A percentile compares a stretch with the other conserved stretches of the same genome.
These are phyloP conservation scores for Leptoteleia sp. DNA, from an alignment of 1,140 invertebrate genomes.

Conservation along the genomic window DNA sequence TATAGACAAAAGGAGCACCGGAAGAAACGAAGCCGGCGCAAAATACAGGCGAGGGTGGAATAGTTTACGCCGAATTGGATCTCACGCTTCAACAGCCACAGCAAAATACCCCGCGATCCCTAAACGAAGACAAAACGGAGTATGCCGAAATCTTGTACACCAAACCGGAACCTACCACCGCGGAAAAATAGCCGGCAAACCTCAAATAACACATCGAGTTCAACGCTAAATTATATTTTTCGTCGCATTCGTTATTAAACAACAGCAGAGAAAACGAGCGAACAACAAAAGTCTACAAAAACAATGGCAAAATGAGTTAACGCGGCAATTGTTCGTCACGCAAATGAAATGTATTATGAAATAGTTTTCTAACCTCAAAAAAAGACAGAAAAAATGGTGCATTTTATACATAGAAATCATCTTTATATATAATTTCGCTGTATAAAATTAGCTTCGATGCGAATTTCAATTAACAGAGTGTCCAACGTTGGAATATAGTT, in stretches of 20 bases:
- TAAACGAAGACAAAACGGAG: slow-evolving; percentile 81
- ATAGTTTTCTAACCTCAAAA: not conserved
- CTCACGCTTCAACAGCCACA: slow-evolving; percentile 77
- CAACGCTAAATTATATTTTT: slow-evolving; percentile 10
- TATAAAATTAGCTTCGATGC: slow-evolving; percentile 43
- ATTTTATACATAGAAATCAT: slow-evolving; percentile 35
- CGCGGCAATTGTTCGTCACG: too few relatives aligned
- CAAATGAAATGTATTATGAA: too few relatives aligned
- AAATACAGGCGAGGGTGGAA: slow-evolving; percentile 73
- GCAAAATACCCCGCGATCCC: slow-evolving; percentile 71
- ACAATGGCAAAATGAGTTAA: not conserved
- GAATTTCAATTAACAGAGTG: too few relatives aligned
- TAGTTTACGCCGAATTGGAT: slow-evolving; percentile 83
- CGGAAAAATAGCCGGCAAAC: slow-evolving; percentile 67
- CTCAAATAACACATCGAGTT: slow-evolving; percentile 27
- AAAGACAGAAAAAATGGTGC: slow-evolving; percentile 35
- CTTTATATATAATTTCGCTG: slow-evolving; percentile 42
- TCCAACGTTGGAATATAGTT: too few relatives aligned
- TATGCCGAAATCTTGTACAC: slow-evolving; percentile 82
- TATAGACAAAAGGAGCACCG: slow-evolving; percentile 41
- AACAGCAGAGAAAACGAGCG: not conserved
- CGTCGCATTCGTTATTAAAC: slow-evolving; percentile 17
- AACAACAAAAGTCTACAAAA: not conserved
- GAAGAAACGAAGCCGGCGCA: slow-evolving; percentile 53
- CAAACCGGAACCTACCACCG: slow-evolving; percentile 71